Conservation (phyloP, 2,113 vertebrate species). For the Dryoscopus gambensis region DNA sequence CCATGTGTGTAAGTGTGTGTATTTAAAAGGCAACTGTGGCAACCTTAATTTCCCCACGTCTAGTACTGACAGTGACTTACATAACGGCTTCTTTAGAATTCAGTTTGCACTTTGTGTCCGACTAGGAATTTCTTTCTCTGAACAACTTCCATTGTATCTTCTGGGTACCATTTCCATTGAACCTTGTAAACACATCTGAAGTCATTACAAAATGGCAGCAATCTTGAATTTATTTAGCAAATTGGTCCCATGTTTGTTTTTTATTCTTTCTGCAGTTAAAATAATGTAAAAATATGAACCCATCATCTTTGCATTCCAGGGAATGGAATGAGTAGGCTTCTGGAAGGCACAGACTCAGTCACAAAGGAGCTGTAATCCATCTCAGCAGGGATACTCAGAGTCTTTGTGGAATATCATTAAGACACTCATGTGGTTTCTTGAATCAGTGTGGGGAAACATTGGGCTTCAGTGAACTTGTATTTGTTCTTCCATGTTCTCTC, state of each 20-base stretch:
- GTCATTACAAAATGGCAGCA: background rate
- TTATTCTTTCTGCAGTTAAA: constrained; percentile 8
- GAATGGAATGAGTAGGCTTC: constrained; percentile 36
- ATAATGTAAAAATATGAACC: background rate
- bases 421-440: background rate
- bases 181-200: background rate
- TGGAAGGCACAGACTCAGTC: constrained; percentile 28
- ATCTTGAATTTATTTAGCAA: background rate
- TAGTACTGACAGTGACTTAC: background rate
- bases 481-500: constrained; percentile 1
- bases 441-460: background rate
- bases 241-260: background rate
- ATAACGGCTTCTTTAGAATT: background rate
- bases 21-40: background rate
- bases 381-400: background rate
- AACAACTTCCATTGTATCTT: background rate
- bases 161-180: background rate
- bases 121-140: background rate
- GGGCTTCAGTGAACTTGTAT: background rate
- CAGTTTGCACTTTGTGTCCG: constrained; percentile 6
- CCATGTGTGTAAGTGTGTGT: background rate
- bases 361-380: background rate
- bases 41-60: background rate
- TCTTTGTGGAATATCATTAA: background rate
- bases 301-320: constrained; percentile 28